Evolutionary conservation across 2,888 invertebrate genomes (phyloP).

Genomic region (Craniophora ligustri): DNA sequence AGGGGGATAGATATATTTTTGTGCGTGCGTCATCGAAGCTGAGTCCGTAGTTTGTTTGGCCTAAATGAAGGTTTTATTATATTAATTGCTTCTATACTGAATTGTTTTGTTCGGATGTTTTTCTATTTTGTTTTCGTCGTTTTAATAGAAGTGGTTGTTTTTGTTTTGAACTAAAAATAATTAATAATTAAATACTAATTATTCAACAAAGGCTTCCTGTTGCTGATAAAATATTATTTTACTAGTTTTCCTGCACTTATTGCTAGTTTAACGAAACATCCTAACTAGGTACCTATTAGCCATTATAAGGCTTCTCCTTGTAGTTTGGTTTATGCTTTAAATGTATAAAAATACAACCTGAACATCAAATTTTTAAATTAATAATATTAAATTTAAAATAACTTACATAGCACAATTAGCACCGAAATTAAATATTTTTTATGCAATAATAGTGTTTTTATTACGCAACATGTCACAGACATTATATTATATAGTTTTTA

Average conservation of each 20-base stretch:
- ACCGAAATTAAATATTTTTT: too few relatives aligned
- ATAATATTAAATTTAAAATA: too few relatives aligned
- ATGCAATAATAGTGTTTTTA: too few relatives aligned
- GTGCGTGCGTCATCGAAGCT: conserved; percentile 60
- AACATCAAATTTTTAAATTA: too few relatives aligned
- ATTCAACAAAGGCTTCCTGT: conserved; percentile 21
- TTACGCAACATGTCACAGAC: too few relatives aligned
- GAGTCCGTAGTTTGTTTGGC: conserved; percentile 68
- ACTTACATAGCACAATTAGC: too few relatives aligned
- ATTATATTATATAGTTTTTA: too few relatives aligned
- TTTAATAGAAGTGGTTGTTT: conserved; percentile 23
- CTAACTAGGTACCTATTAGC: conserved; percentile 10
- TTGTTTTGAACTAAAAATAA: conserved; percentile 21
- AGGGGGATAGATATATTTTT: conserved; percentile 67
- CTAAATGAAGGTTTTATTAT: conserved; percentile 80
- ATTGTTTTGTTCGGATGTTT: conserved; percentile 61
- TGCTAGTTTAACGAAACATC: background rate
- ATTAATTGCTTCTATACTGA: conserved; percentile 72
- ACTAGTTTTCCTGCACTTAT: conserved; percentile 11
- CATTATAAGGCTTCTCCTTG: too few relatives aligned
- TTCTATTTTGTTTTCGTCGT: conserved; percentile 38
- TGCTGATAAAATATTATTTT: conserved; percentile 14
- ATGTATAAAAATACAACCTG: too few relatives aligned
- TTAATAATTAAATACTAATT: conserved; percentile 42
- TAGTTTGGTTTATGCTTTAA: too few relatives aligned